Evolutionary conservation across 2,888 invertebrate species (phyloP), one percentile per base, ranked within the genome.

Genomic region (Drosophila merina): DNA sequence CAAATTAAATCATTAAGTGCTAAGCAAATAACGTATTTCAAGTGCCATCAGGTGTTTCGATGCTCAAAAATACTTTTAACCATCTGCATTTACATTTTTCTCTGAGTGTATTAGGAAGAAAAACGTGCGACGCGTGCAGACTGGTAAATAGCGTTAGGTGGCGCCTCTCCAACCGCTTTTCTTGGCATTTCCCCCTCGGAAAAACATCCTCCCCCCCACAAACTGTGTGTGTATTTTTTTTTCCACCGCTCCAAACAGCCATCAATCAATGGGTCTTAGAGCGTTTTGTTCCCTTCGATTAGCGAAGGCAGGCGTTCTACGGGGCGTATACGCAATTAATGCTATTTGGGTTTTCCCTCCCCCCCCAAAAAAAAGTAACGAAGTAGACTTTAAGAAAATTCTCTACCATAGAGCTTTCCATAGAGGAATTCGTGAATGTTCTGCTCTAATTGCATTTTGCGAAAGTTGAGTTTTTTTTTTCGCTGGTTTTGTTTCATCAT

Each of bases 291-390:
- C 38, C 64, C 55, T 51, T 70, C 44, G 63, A 62, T 64, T 60
- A 45, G 45, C 48, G 50, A 14, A 14, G 56, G 55, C 64, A 36
- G 69, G 40, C 72, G 57, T 52, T 67, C 68, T 64, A 76, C 75
- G 64, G 70, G 74, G 76, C 76, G 76, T 76, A 76, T 76, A 64
- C 76, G 76, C 77, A 76, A 76, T 76, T 76, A 76, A 76, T 71
- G 77, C 64, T 42, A 57, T 57, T 74, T 64, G 56, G 66, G 48
- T 54, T 28, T 20, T 25, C 26, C 36, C n/a, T n/a, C n/a, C 4
- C 31, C 36, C 10, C n/a, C 6, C 4, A n/a, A 36, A 36, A 36
- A 5, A 36, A n/a, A 36, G 31, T 14, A 36, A 12, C 33, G 14
- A 45, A 2, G 31, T 45, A 38, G 64, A 38, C 74, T 64, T 73